Evolutionary conservation across 2,888 invertebrate species (phyloP).

Genomic region (Sphaerophoria rueppellii): DNA sequence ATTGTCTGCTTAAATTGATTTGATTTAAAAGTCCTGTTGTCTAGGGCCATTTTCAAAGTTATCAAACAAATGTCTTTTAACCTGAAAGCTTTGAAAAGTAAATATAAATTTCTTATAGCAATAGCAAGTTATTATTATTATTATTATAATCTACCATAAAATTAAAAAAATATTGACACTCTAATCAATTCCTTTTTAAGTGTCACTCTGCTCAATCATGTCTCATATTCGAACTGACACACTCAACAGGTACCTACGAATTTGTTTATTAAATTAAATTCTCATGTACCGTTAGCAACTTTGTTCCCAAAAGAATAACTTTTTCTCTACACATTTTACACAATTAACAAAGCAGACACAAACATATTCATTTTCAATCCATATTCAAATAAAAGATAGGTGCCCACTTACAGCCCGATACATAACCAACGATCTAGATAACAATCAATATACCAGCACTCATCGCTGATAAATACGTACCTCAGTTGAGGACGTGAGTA

Average conservation of each 20-base stretch:
- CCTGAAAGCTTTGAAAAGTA: no score
- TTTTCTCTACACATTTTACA: conserved; percentile 53
- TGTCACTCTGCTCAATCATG: conserved; percentile 24
- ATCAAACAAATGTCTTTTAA: no score
- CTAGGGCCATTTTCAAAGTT: no score
- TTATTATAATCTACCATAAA: no score
- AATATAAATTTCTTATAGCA: no score
- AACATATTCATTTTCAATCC: conserved; percentile 62
- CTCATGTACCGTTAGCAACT: conserved; percentile 51
- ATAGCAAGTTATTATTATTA: no score
- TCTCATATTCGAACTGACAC: conserved; percentile 9
- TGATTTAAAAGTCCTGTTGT: no score
- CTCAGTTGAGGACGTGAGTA: conserved; percentile 68
- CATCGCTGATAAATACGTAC: conserved; percentile 68
- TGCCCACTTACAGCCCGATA: not conserved
- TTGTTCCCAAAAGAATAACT: conserved; percentile 46
- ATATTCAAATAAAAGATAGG: conserved; percentile 59
- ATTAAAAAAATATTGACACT: conserved; percentile 34
- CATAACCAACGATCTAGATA: conserved; percentile 34
- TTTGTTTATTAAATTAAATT: conserved; percentile 14
- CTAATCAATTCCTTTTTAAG: not conserved
- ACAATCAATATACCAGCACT: conserved; percentile 70
- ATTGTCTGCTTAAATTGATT: no score
- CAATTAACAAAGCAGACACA: conserved; percentile 59
- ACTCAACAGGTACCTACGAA: conserved; percentile 4